Evolutionary conservation across 2,888 invertebrate species (phyloP).

Genomic region (Luperina testacea): DNA sequence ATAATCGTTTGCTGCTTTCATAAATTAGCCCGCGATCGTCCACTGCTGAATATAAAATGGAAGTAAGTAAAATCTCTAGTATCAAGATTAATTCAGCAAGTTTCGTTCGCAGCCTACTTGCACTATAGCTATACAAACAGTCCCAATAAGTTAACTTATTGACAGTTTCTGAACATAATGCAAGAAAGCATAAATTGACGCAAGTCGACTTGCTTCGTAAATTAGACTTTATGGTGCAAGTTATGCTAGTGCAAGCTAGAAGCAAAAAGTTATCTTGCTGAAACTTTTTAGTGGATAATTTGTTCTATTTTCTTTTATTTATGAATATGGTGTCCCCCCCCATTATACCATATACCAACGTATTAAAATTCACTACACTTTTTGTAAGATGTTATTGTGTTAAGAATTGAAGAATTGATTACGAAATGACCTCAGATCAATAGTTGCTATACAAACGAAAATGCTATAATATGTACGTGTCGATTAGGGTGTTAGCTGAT

Average conservation of each 20-base stretch:
- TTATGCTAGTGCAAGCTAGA: background rate
- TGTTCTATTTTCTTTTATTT: background rate
- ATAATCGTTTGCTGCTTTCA: background rate
- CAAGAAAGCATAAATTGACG: background rate
- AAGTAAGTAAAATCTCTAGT: background rate
- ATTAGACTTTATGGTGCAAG: too few relatives aligned
- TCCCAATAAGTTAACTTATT: background rate
- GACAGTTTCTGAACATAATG: slow-evolving; percentile 1
- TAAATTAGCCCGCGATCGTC: background rate
- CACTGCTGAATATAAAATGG: slow-evolving; percentile 1
- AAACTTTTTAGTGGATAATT: background rate
- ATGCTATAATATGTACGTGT: slow-evolving; percentile 20
- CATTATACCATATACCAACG: too few relatives aligned
- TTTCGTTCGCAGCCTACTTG: background rate
- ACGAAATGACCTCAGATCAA: background rate
- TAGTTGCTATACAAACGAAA: background rate
- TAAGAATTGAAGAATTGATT: background rate
- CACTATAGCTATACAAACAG: background rate
- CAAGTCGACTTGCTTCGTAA: background rate
- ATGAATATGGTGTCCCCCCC: background rate
- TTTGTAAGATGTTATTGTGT: slow-evolving; percentile 5
- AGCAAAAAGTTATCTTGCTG: background rate
- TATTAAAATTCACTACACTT: slow-evolving; percentile 40
- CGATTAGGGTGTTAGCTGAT: background rate
- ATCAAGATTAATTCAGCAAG: background rate